phyloP scores from a whole-genome alignment of 2,797 vertebrate species.

The Tadarida brasiliensis region DNA sequence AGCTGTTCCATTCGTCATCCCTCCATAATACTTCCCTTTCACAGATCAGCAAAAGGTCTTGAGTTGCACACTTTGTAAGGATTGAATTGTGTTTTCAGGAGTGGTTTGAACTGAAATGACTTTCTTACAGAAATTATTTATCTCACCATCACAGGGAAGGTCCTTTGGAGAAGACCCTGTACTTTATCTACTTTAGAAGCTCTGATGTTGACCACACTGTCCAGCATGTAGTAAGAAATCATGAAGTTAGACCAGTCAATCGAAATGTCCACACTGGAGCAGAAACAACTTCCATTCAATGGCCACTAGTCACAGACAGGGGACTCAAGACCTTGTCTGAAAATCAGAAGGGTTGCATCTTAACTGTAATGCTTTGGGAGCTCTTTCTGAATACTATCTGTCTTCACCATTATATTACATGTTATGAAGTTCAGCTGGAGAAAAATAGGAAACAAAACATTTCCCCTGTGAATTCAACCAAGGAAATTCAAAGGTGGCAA shows the following conservation, averaged over 20 bases:
- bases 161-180: not conserved
- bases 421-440: not conserved
- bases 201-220: not conserved
- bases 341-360: not conserved
- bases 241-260: not conserved
- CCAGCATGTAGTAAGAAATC: not conserved
- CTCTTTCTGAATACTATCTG: not conserved
- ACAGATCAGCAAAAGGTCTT: not conserved
- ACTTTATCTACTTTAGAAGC: not conserved
- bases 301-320: not conserved
- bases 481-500: not conserved
- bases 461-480: not conserved
- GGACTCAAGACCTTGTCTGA: not conserved
- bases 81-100: not conserved
- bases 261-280: not conserved
- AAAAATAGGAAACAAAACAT: slow-evolving; percentile 23
- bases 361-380: not conserved
- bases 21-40: not conserved
- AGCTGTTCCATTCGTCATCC: not conserved
- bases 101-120: not conserved
- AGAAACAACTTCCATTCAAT: not conserved
- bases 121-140: not conserved
- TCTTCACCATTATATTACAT: not conserved
- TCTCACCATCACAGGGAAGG: not conserved
- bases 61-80: not conserved